phyloP scores from a whole-genome alignment of 2,113 vertebrate genomes.

The Grus americana region DNA sequence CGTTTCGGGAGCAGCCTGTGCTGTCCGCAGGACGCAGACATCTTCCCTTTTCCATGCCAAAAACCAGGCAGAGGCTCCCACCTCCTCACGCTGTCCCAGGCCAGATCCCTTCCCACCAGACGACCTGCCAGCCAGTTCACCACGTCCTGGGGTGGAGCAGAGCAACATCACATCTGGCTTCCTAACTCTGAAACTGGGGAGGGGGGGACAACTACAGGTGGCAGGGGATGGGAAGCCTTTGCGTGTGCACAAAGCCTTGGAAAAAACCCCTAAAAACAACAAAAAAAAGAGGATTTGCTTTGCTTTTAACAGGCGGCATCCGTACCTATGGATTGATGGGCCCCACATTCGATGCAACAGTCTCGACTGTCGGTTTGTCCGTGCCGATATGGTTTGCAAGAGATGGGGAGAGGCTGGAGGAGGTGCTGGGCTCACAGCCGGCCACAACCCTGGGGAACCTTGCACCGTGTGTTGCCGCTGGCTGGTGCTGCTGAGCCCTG shows the following conservation, averaged over 20 bases:
- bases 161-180: neutral
- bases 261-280: neutral
- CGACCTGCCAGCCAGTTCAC: neutral
- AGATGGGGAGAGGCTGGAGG: neutral
- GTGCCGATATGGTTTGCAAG: rapidly evolving
- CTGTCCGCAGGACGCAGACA: neutral
- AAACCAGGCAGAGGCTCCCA: neutral
- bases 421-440: rapidly evolving
- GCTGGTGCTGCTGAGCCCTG: neutral
- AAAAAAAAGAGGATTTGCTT: neutral
- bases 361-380: neutral
- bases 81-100: rapidly evolving
- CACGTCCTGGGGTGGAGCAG: neutral
- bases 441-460: neutral
- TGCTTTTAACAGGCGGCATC: neutral
- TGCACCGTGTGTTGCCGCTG: rapidly evolving
- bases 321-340: rapidly evolving
- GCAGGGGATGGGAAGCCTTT: neutral
- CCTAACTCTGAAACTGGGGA: neutral
- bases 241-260: neutral
- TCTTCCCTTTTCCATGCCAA: neutral
- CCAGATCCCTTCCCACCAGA: neutral
- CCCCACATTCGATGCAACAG: rapidly evolving
- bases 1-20: rapidly evolving
- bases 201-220: neutral